phyloP scores from a whole-genome alignment of 1,140 invertebrate genomes.

The Eumeta japonica region DNA sequence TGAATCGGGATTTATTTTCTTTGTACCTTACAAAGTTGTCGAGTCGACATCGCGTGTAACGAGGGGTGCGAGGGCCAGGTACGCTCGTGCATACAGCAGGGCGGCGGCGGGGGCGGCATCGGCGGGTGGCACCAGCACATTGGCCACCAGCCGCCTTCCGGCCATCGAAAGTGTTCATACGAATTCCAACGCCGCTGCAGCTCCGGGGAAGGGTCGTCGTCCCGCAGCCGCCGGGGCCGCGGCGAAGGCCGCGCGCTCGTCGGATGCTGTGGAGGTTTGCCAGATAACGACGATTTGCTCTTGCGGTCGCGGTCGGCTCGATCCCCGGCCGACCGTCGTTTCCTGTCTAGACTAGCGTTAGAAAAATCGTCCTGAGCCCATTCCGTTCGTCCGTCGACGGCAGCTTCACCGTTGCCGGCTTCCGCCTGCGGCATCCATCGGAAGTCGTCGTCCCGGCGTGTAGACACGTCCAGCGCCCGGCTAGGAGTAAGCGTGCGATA shows the following conservation, averaged over 20 bases:
- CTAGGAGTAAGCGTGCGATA: conserved; percentile 44
- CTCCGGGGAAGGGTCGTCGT: conserved; percentile 37
- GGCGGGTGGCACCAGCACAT: conserved; percentile 51
- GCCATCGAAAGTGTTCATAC: conserved; percentile 53
- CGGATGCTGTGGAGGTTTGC: conserved; percentile 46
- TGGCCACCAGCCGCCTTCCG: conserved; percentile 66
- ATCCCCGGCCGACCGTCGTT: conserved; percentile 35
- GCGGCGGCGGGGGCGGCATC: conserved; percentile 37
- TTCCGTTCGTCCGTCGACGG: conserved; percentile 23
- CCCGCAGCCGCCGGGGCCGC: conserved; percentile 31
- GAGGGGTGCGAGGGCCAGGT: conserved; percentile 45
- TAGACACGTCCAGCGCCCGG: conserved; percentile 46
- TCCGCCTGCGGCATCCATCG: conserved; percentile 57
- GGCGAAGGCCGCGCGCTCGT: conserved; percentile 46
- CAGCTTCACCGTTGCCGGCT: conserved; percentile 33
- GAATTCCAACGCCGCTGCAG: conserved; percentile 51
- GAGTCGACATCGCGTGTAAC: conserved; percentile 25
- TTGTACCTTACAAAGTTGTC: conserved; percentile 36
- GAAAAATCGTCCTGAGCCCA: conserved; percentile 33
- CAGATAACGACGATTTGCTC: conserved; percentile 55
- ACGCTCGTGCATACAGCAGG: conserved; percentile 44
- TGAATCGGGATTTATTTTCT: too few relatives aligned
- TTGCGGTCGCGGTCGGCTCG: conserved; percentile 58
- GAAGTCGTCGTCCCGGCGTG: conserved; percentile 60
- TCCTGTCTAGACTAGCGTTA: conserved; percentile 55